Conservation (phyloP, 2,113 vertebrate genomes). For the Copsychus sechellarum region DNA sequence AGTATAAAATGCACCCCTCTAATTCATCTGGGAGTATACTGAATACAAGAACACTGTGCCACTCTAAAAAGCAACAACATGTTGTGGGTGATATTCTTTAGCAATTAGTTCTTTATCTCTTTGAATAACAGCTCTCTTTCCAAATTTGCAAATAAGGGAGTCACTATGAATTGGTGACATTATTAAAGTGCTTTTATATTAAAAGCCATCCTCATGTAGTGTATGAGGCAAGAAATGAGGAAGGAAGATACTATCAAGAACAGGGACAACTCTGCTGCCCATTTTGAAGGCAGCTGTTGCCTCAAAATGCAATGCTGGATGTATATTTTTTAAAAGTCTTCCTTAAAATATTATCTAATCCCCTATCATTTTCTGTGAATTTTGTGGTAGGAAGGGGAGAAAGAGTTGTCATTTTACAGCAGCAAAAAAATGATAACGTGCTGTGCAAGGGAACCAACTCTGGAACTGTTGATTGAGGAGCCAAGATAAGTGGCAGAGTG, state of each 20-base stretch:
- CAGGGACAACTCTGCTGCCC: background rate
- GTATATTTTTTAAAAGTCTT: background rate
- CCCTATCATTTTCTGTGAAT: background rate
- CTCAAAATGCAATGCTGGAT: background rate
- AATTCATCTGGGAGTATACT: background rate
- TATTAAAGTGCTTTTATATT: background rate
- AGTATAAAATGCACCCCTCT: constrained; percentile 42
- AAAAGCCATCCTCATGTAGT: background rate
- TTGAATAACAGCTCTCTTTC: background rate
- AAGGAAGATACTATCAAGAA: background rate
- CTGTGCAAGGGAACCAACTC: background rate
- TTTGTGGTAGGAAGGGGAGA: background rate
- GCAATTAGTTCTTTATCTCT: background rate
- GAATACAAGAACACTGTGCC: background rate
- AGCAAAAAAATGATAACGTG: background rate
- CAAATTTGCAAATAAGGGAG: background rate
- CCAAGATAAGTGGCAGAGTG: background rate
- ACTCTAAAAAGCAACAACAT: background rate
- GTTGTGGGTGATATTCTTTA: background rate
- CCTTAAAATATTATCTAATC: background rate
- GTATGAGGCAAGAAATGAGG: background rate
- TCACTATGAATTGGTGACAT: background rate
- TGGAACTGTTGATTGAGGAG: background rate
- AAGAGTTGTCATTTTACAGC: background rate
- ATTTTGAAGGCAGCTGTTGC: background rate